Evolutionary conservation across 1,140 invertebrate species (phyloP).

Genomic region (Drosophila lacteicornis): DNA sequence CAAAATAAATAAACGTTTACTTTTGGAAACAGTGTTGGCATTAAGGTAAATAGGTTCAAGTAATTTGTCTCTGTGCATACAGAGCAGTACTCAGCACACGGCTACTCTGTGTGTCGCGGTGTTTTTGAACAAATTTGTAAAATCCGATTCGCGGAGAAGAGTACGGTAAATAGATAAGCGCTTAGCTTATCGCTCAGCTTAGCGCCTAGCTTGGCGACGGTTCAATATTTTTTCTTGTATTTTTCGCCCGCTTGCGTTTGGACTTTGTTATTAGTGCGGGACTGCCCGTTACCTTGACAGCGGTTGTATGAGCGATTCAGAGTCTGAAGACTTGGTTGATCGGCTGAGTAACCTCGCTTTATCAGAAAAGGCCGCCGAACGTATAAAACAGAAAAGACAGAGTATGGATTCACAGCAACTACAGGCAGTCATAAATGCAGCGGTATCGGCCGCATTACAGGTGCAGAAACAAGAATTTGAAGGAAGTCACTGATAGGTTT

Average conservation of each 20-base stretch:
- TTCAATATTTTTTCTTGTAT: conserved; percentile 3
- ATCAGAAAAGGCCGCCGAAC: neutral
- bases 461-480: neutral
- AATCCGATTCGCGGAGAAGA: too few species aligned
- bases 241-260: neutral
- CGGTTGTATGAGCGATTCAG: conserved; percentile 1
- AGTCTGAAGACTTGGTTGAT: conserved; percentile 7
- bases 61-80: too few species aligned
- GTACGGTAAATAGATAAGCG: neutral
- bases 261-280: too few species aligned
- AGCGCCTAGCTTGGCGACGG: neutral
- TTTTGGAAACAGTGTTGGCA: too few species aligned
- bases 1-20: neutral
- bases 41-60: too few species aligned
- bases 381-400: neutral
- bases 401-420: neutral
- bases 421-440: neutral
- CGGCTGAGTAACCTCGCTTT: neutral
- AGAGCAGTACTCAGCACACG: too few species aligned
- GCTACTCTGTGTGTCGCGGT: too few species aligned
- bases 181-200: neutral
- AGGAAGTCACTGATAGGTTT: conserved; percentile 1
- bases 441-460: neutral
- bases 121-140: too few species aligned
- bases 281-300: too few species aligned